A percentile compares a stretch with the other conserved stretches of the same genome.
These are phyloP conservation scores for Cryptus viduatorius DNA, from an alignment of 2,888 invertebrate species.

Conservation along the genomic window DNA sequence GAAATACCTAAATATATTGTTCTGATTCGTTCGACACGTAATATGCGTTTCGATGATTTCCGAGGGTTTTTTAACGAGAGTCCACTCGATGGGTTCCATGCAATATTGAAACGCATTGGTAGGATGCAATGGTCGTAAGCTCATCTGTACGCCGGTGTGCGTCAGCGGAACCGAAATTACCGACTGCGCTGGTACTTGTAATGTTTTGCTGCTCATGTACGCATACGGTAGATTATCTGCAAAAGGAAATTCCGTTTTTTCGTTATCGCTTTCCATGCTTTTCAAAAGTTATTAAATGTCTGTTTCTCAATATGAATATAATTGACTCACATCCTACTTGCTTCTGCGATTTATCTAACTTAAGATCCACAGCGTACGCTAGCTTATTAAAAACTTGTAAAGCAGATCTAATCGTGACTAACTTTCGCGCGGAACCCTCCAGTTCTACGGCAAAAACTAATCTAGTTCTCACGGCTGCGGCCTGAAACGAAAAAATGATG, in stretches of 20 bases:
- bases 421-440: slow-evolving; percentile 97
- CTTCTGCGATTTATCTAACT: slow-evolving; percentile 88
- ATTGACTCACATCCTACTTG: slow-evolving; percentile 82
- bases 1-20: slow-evolving; percentile 84
- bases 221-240: slow-evolving; percentile 76
- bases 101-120: slow-evolving; percentile 87
- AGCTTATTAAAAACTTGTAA: slow-evolving; percentile 92
- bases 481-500: slow-evolving; percentile 5
- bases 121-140: slow-evolving; percentile 89
- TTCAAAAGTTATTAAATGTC: not conserved
- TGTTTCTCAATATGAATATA: not conserved
- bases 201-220: slow-evolving; percentile 75
- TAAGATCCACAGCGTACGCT: slow-evolving; percentile 90
- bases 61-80: slow-evolving; percentile 86
- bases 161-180: slow-evolving; percentile 92
- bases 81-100: slow-evolving; percentile 88
- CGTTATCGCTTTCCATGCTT: not conserved
- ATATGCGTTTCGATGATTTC: slow-evolving; percentile 81
- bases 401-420: slow-evolving; percentile 96
- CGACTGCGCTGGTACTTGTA: slow-evolving; percentile 86
- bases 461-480: slow-evolving; percentile 87
- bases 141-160: slow-evolving; percentile 91
- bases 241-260: slow-evolving; percentile 51
- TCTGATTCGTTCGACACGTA: slow-evolving; percentile 81
- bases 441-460: slow-evolving; percentile 96